phyloP scores from a whole-genome alignment of 2,113 vertebrate genomes.

The Hemichromis elongatus region DNA sequence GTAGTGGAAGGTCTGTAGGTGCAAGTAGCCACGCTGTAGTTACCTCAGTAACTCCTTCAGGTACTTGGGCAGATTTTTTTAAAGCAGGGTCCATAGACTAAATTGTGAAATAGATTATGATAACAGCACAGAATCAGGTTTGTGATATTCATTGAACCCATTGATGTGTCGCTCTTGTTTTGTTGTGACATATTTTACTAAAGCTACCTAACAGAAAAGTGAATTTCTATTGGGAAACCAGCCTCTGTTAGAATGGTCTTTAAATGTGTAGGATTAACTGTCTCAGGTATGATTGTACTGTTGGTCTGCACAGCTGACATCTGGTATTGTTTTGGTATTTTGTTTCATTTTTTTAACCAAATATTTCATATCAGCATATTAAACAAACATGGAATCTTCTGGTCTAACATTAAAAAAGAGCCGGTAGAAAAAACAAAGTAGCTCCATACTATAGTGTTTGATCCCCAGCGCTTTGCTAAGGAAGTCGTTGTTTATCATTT shows the following conservation, averaged over 20 bases:
- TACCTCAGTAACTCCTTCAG: neutral
- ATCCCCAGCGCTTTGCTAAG: too few relatives aligned
- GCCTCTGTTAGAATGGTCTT: neutral
- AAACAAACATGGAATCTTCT: neutral
- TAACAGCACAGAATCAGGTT: neutral
- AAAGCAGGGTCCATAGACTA: neutral
- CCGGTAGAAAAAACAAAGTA: too few relatives aligned
- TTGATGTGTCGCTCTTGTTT: neutral
- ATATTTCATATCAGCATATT: neutral
- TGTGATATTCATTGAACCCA: neutral
- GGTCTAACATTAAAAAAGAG: too few relatives aligned
- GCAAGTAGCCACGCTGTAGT: neutral
- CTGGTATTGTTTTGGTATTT: neutral
- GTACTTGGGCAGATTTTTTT: neutral
- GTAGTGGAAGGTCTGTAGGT: neutral
- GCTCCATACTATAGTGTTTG: neutral
- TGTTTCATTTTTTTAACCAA: neutral
- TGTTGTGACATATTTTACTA: neutral
- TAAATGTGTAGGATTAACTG: neutral
- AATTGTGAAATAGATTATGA: neutral
- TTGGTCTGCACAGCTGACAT: neutral
- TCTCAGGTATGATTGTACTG: neutral
- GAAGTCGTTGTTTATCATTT: too few relatives aligned
- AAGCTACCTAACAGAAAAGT: neutral
- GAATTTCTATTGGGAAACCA: neutral